Percentiles rank a stretch among this genome's conserved stretches.
phyloP scores from a whole-genome alignment of 1,140 invertebrate species.

The Drosophila mojavensis region DNA sequence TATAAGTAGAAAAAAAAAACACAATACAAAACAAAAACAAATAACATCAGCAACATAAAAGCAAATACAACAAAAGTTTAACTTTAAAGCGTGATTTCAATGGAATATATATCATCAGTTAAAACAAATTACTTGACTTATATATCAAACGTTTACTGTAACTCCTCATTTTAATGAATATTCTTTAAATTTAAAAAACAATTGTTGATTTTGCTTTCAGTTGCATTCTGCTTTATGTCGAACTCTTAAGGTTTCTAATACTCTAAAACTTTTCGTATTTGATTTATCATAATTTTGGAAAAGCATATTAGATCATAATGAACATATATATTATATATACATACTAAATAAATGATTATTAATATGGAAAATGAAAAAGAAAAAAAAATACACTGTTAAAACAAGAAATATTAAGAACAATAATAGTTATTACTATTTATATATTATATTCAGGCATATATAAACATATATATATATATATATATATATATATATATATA shows the following conservation, averaged over 20 bases:
- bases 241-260: slow-evolving; percentile 66
- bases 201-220: slow-evolving; percentile 27
- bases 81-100: slow-evolving; percentile 83
- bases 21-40: slow-evolving; percentile 27
- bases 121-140: slow-evolving; percentile 55
- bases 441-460: slow-evolving; percentile 81
- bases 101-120: slow-evolving; percentile 82
- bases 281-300: slow-evolving; percentile 48
- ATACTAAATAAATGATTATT: slow-evolving; percentile 64
- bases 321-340: slow-evolving; percentile 66
- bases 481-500: slow-evolving; percentile 38
- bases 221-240: slow-evolving; percentile 33
- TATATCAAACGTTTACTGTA: slow-evolving; percentile 58
- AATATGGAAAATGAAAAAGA: slow-evolving; percentile 38
- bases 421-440: slow-evolving; percentile 84
- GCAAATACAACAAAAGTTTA: slow-evolving; percentile 82
- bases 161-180: not conserved
- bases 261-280: slow-evolving; percentile 41
- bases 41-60: slow-evolving; percentile 59
- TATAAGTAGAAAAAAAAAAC: slow-evolving; percentile 52
- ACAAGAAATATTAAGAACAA: slow-evolving; percentile 83
- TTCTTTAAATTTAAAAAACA: not conserved
- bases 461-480: slow-evolving; percentile 64
- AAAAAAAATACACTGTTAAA: slow-evolving; percentile 57
- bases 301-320: slow-evolving; percentile 72